Base-by-base conservation (phyloP, 2,888 invertebrate genomes). In the Perizoma flavofasciatum region DNA sequence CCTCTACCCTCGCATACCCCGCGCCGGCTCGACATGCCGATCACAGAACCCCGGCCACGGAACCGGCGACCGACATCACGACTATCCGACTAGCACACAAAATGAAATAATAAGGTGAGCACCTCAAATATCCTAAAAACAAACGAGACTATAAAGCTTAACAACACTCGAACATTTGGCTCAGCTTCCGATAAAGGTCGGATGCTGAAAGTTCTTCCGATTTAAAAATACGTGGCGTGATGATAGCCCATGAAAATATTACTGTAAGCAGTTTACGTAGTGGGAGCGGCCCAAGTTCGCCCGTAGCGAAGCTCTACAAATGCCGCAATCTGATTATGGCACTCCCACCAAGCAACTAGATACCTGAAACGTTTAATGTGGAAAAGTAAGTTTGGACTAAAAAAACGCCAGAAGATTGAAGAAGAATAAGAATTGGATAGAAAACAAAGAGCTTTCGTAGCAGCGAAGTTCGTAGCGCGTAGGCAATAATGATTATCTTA, bases 311-410 rank as follows among this genome's bases (percentile, higher is more conserved):
- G 89, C 88, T 83, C 85, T 85, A 90, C 79, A 80, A 91, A 79
- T 86, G 88, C 87, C 86, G 88, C 89, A 91, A 91, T 90, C 91
- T 88, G 89, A 90, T 91, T 91, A 91, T 83, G 87, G 89, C 89
- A 85, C 87, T 86, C 88, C 88, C 84, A 83, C 81, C 75, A 72
- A 77, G 78, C 72, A 22, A 63, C 60, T 55, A 55, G 41, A 49
- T 51, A 61, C 57, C 57, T 54, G 57, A 43, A 43, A 58, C 44
- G 37, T 49, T 57, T 52, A 52, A 6, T 48, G 48, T 52, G 10
- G 37, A 35, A 43, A 50, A 32, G 22, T n/a, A 33, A 11, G 6
- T 45, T 22, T 37, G 37, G 11, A 9, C 5, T 33, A 22, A 44
- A 6, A 44, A 44, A 44, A 22, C 4, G 9, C 46, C 9, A 5